These are phyloP conservation scores for Trachymyrmex cornetzi DNA, from an alignment of 1,140 invertebrate species.

Conservation along the genomic window DNA sequence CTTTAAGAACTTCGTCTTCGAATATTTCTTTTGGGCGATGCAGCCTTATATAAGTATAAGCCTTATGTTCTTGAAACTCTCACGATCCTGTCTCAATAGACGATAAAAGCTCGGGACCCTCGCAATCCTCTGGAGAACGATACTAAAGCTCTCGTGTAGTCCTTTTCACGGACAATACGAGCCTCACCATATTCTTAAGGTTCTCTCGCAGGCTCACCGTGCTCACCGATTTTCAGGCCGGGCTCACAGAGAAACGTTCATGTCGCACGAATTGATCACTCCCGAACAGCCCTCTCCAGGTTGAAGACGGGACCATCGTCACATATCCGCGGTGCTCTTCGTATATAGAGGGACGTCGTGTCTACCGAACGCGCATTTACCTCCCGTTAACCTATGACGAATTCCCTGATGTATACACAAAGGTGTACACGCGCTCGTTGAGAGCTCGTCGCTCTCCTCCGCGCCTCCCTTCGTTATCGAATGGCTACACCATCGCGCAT, in stretches of 20 bases:
- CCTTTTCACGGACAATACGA: constrained; percentile 18
- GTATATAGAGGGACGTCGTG: not conserved
- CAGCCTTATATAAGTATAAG: not conserved
- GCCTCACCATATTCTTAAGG: constrained; percentile 2
- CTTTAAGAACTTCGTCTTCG: not conserved
- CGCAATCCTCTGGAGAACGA: constrained; percentile 18
- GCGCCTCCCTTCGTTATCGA: constrained; percentile 74
- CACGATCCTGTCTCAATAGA: not conserved
- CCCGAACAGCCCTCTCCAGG: not conserved
- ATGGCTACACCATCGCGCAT: constrained; percentile 69
- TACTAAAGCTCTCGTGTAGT: not conserved
- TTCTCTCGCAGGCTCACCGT: not conserved
- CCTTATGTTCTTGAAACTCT: not conserved
- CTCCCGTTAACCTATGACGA: constrained; percentile 54
- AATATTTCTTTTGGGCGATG: not conserved
- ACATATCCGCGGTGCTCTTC: not conserved
- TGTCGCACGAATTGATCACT: constrained; percentile 30
- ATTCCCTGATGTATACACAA: constrained; percentile 65
- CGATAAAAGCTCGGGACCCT: constrained; percentile 18
- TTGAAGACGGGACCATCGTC: not conserved
- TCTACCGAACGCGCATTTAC: constrained; percentile 60
- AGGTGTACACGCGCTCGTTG: constrained; percentile 69
- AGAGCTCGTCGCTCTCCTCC: constrained; percentile 69
- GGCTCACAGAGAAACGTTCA: constrained; percentile 23
- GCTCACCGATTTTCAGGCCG: constrained; percentile 27